A percentile compares a stretch with the other conserved stretches of the same genome.
Evolutionary conservation across 2,888 invertebrate genomes (phyloP).

Genomic region (Muschampia plurimacula): DNA sequence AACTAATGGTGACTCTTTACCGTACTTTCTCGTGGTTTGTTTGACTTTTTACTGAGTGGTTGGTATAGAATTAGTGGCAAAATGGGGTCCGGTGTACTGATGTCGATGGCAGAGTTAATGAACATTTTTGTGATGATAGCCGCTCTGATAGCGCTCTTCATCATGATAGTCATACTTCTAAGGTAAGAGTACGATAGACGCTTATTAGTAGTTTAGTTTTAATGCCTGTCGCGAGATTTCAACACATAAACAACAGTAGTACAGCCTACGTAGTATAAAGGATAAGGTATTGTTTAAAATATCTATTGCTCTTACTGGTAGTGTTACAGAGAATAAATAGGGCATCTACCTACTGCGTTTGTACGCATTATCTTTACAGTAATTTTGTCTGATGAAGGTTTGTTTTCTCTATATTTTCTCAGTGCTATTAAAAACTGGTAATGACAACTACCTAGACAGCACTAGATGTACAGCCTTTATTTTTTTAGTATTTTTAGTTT

Average conservation of each 20-base stretch:
- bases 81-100: constrained; percentile 84
- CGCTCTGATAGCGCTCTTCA: constrained; percentile 90
- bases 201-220: not conserved
- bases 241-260: not conserved
- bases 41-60: constrained; percentile 51
- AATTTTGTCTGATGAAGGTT: no score
- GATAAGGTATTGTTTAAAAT: not conserved
- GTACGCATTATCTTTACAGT: no score
- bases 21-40: constrained; percentile 56
- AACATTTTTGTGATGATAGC: constrained; percentile 91
- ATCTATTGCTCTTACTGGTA: not conserved
- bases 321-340: not conserved
- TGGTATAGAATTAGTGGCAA: constrained; percentile 18
- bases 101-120: constrained; percentile 90
- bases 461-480: no score
- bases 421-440: no score
- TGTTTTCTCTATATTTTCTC: no score
- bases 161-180: constrained; percentile 90
- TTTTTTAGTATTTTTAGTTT: no score
- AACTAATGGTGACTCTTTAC: constrained; percentile 61
- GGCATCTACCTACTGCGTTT: no score
- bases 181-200: constrained; percentile 80
- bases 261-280: not conserved
- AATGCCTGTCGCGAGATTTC: not conserved
- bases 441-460: no score